These are phyloP conservation scores for Chrysochloris asiatica DNA, from an alignment of 2,113 vertebrate genomes.

Conservation along the genomic window DNA sequence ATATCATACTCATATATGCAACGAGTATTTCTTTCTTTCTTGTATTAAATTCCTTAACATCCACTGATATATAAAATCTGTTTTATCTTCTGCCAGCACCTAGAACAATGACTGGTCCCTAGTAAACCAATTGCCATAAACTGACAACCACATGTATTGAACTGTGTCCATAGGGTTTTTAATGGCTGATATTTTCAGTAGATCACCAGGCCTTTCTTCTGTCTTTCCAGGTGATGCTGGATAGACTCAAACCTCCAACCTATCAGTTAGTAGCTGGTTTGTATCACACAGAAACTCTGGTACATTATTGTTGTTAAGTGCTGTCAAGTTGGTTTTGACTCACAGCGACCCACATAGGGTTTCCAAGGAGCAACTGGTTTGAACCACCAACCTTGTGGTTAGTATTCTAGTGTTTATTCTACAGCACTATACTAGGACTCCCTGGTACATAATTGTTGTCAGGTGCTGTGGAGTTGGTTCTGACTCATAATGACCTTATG, in stretches of 20 bases:
- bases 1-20: not conserved
- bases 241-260: not conserved
- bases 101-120: not conserved
- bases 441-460: too few species aligned
- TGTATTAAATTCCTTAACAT: not conserved
- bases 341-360: too few species aligned
- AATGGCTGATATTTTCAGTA: not conserved
- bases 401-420: too few species aligned
- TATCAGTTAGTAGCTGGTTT: not conserved
- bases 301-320: too few species aligned
- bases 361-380: too few species aligned
- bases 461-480: too few species aligned
- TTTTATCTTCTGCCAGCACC: not conserved
- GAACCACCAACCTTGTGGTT: too few species aligned
- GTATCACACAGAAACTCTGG: not conserved
- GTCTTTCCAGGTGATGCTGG: not conserved
- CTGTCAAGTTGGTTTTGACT: too few species aligned
- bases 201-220: not conserved
- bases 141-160: not conserved
- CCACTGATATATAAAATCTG: not conserved
- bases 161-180: not conserved
- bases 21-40: not conserved
- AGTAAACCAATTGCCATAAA: not conserved
- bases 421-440: too few species aligned
- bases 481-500: too few species aligned